Conservation (phyloP, 2,797 vertebrate species). For the Myotis daubentonii region DNA sequence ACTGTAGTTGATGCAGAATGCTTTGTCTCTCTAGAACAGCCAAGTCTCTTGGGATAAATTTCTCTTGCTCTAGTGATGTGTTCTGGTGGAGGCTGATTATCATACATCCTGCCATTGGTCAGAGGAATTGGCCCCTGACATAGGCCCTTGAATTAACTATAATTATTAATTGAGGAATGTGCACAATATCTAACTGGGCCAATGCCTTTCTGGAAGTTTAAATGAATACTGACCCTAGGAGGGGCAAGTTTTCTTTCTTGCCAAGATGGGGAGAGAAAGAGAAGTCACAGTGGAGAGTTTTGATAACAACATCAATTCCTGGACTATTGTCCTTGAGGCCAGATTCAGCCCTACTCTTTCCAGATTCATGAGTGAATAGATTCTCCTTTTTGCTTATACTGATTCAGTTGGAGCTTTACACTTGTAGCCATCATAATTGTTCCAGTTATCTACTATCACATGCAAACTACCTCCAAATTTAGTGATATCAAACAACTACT, state of each 20-base stretch:
- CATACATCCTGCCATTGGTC: not conserved
- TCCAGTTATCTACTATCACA: not conserved
- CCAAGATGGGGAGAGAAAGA: not conserved
- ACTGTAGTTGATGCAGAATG: not conserved
- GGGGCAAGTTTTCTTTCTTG: not conserved
- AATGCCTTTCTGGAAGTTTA: not conserved
- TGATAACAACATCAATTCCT: not conserved
- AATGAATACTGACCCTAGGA: not conserved
- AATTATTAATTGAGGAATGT: not conserved
- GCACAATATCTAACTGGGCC: not conserved
- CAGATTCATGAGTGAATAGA: not conserved
- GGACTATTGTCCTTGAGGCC: not conserved
- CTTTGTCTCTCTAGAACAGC: not conserved
- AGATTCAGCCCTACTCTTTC: not conserved
- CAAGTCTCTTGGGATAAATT: not conserved
- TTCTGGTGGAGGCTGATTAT: not conserved
- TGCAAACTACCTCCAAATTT: not conserved
- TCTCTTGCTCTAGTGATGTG: not conserved
- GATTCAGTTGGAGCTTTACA: not conserved
- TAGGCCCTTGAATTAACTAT: not conserved
- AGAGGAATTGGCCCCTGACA: not conserved
- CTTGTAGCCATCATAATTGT: not conserved
- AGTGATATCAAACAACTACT: not conserved
- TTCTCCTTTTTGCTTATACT: not conserved
- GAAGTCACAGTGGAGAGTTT: not conserved